These are phyloP conservation scores for Hoplostethus mediterraneus DNA, from an alignment of 2,797 vertebrate species.

Conservation along the genomic window DNA sequence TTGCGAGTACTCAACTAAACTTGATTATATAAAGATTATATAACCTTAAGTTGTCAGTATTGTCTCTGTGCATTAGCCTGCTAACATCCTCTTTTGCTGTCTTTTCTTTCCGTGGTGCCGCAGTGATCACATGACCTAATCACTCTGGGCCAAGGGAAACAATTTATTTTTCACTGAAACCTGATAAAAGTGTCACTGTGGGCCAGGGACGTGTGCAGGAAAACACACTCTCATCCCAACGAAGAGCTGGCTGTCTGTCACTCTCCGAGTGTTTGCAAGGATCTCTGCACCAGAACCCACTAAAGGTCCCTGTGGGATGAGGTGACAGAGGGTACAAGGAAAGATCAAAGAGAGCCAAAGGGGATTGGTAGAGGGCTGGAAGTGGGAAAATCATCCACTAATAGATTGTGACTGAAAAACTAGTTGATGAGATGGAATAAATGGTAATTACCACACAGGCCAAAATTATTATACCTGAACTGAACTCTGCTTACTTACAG, in stretches of 20 bases:
- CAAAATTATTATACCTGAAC: constrained; percentile 1
- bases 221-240: constrained; percentile 6
- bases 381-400: constrained; percentile 33
- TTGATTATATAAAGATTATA: constrained; percentile 74
- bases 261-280: constrained; percentile 46
- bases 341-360: constrained; percentile 42
- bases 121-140: constrained; percentile 22
- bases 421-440: constrained; percentile 61
- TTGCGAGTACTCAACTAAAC: constrained; percentile 54
- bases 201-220: background rate
- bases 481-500: constrained; percentile 5
- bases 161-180: constrained; percentile 15
- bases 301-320: constrained; percentile 37
- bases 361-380: background rate
- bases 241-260: constrained; percentile 44
- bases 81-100: constrained; percentile 27
- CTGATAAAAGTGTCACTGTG: constrained; percentile 10
- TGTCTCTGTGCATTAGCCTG: constrained; percentile 41
- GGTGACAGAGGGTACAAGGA: constrained; percentile 40
- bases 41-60: constrained; percentile 58
- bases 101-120: constrained; percentile 22
- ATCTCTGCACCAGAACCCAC: constrained; percentile 22
- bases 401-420: constrained; percentile 49
- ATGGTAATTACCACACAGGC: constrained; percentile 43
- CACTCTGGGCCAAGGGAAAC: constrained; percentile 29